phyloP scores from a whole-genome alignment of 1,140 invertebrate species.

The Microvelia longipes region DNA sequence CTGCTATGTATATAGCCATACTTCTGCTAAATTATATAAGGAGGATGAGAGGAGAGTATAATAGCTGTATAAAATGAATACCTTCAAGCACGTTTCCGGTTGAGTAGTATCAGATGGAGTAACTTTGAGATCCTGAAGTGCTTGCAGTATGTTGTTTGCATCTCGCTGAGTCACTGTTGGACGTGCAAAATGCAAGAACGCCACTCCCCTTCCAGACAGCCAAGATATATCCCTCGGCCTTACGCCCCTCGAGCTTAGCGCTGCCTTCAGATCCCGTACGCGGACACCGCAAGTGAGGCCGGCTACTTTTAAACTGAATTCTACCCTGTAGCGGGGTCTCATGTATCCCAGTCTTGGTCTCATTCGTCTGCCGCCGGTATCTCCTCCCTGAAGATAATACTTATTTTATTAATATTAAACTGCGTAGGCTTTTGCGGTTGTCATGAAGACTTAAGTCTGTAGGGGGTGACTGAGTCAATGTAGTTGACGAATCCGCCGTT shows the following conservation, averaged over 20 bases:
- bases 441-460: no score
- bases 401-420: no score
- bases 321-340: slow-evolving; percentile 21
- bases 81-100: not conserved
- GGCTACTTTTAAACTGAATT: slow-evolving; percentile 41
- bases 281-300: slow-evolving; percentile 41
- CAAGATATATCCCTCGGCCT: slow-evolving; percentile 48
- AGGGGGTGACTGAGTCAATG: no score
- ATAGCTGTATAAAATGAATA: no score
- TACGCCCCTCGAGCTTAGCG: slow-evolving; percentile 41
- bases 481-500: no score
- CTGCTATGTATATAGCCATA: no score
- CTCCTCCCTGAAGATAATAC: not conserved
- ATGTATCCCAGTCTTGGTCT: not conserved
- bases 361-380: not conserved
- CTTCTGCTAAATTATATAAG: no score
- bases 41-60: no score
- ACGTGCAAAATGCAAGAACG: slow-evolving; percentile 43
- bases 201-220: slow-evolving; percentile 44
- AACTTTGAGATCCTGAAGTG: not conserved
- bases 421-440: no score
- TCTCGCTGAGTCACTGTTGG: not conserved
- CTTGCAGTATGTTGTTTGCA: not conserved
- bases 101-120: not conserved
- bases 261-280: slow-evolving; percentile 47